phyloP scores from a whole-genome alignment of 2,797 vertebrate species.

The Typhlichthys eigenmanni region DNA sequence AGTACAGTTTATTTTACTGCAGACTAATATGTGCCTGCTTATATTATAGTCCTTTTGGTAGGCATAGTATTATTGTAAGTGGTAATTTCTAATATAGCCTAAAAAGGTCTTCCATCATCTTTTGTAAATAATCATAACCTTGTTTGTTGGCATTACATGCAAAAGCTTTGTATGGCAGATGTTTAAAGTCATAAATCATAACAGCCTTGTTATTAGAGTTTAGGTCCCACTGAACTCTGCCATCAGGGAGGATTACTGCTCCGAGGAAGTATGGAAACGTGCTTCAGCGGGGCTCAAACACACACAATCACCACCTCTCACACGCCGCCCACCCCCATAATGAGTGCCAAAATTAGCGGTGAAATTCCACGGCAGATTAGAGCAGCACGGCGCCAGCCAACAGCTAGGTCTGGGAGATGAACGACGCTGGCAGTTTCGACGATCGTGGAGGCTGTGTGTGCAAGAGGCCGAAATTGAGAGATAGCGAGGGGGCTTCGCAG shows the following conservation, averaged over 20 bases:
- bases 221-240: conserved; percentile 20
- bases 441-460: conserved; percentile 38
- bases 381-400: conserved; percentile 28
- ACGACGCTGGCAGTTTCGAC: conserved; percentile 42
- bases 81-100: too few relatives aligned
- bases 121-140: too few relatives aligned
- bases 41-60: too few relatives aligned
- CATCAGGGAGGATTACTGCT: conserved; percentile 10
- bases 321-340: conserved; percentile 68
- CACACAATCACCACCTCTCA: conserved; percentile 28
- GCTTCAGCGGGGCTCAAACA: conserved; percentile 25
- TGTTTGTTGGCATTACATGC: neutral
- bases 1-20: too few relatives aligned
- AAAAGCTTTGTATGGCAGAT: conserved; percentile 27
- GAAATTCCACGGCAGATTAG: conserved; percentile 63
- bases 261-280: neutral
- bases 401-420: conserved; percentile 49
- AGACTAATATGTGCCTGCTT: too few relatives aligned
- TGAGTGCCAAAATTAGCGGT: conserved; percentile 66
- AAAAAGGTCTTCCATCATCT: too few relatives aligned
- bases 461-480: conserved; percentile 37
- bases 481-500: conserved; percentile 21
- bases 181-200: conserved; percentile 34
- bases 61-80: too few relatives aligned
- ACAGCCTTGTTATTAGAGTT: conserved; percentile 32